phyloP scores from a whole-genome alignment of 2,797 vertebrate species.

The Pachyuromys duprasi region DNA sequence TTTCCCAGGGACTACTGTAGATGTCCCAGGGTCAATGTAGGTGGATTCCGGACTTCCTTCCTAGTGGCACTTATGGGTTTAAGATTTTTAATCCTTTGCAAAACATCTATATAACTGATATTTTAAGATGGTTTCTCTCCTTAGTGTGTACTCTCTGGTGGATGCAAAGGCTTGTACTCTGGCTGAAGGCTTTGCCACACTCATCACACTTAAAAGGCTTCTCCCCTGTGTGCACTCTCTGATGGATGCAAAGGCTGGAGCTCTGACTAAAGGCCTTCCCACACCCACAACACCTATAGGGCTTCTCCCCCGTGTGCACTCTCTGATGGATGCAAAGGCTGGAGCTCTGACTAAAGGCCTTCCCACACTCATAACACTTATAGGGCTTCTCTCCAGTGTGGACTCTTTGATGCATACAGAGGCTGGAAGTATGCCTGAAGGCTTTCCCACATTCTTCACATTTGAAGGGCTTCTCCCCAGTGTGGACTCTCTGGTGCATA shows the following conservation, averaged over 20 bases:
- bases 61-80: conserved; percentile 82
- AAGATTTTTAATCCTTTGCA: conserved; percentile 63
- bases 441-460: conserved; percentile 82
- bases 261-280: conserved; percentile 82
- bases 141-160: conserved; percentile 83
- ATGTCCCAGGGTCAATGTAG: conserved; percentile 54
- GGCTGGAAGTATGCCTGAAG: conserved; percentile 82
- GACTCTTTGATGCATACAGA: conserved; percentile 80
- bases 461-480: conserved; percentile 81
- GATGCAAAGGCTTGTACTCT: conserved; percentile 82
- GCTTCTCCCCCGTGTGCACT: conserved; percentile 77
- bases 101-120: conserved; percentile 74
- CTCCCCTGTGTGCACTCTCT: conserved; percentile 78
- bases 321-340: conserved; percentile 82
- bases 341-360: conserved; percentile 82
- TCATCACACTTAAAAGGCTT: conserved; percentile 82
- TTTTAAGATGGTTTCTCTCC: conserved; percentile 83
- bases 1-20: conserved; percentile 52
- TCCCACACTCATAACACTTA: conserved; percentile 79
- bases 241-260: conserved; percentile 79
- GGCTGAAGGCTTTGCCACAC: conserved; percentile 83
- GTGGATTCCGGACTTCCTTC: conserved; percentile 77
- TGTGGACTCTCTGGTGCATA: conserved; percentile 82
- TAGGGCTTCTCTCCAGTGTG: conserved; percentile 83
- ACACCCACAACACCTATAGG: conserved; percentile 80